Conservation (phyloP, 2,113 vertebrate species). For the Macrotus californicus region DNA sequence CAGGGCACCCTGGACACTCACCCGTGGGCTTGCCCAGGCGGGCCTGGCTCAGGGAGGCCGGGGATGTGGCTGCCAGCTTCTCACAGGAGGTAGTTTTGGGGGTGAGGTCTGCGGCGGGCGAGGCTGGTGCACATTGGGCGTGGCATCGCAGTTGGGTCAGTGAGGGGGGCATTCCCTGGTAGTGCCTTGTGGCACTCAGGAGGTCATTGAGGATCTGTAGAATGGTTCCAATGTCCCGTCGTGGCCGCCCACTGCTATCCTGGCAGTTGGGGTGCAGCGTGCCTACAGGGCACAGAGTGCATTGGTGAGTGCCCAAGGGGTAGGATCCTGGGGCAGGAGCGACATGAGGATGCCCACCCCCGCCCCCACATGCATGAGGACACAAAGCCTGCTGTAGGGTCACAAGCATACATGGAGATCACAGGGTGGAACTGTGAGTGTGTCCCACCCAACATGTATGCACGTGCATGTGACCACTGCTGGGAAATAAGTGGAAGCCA, state of each 20-base stretch:
- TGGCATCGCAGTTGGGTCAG: constrained; percentile 97
- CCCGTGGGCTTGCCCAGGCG: constrained; percentile 92
- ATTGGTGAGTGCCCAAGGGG: fast-evolving
- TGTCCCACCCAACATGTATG: neutral
- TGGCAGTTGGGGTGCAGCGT: constrained; percentile 99
- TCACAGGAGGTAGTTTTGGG: constrained; percentile 91
- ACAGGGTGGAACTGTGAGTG: fast-evolving
- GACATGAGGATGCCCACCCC: neutral
- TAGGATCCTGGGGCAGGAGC: no score
- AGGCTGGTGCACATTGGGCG: constrained; percentile 88
- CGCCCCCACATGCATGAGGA: fast-evolving
- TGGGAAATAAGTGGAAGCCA: fast-evolving
- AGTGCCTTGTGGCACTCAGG: constrained; percentile 96
- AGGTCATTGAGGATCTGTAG: constrained; percentile 99
- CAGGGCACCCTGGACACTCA: constrained; percentile 72
- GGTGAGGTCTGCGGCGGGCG: constrained; percentile 83
- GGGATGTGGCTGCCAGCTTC: constrained; percentile 78
- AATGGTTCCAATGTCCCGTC: constrained; percentile 96
- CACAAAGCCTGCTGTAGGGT: fast-evolving
- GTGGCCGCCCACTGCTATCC: constrained; percentile 94
- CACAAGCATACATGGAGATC: fast-evolving
- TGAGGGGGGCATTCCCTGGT: constrained; percentile 98
- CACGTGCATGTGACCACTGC: neutral
- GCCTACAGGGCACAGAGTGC: constrained; percentile 76
- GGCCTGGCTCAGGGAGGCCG: constrained; percentile 91